A percentile compares a stretch with the other conserved stretches of the same genome.
phyloP scores from a whole-genome alignment of 2,888 invertebrate genomes.

The Eudemis profundana region DNA sequence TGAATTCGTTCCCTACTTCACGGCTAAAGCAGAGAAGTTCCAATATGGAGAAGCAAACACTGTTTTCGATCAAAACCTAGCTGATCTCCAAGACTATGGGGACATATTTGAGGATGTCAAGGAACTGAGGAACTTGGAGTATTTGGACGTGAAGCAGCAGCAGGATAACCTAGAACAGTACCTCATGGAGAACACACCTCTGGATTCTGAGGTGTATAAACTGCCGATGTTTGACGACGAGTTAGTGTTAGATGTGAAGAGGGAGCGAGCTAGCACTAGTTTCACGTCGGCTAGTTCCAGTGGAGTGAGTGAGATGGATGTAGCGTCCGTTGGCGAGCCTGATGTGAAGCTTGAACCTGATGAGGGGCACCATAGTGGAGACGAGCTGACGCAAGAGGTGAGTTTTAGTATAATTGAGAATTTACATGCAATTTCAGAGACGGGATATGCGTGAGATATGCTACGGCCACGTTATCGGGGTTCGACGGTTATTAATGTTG shows the following conservation, averaged over 20 bases:
- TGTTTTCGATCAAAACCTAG: conserved; percentile 84
- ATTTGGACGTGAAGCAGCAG: conserved; percentile 72
- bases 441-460: too few relatives aligned
- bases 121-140: conserved; percentile 72
- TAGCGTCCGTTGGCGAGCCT: conserved; percentile 63
- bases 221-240: conserved; percentile 77
- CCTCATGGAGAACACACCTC: conserved; percentile 75
- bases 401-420: conserved; percentile 51
- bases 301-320: conserved; percentile 81
- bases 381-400: conserved; percentile 83
- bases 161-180: conserved; percentile 75
- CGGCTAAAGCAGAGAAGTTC: conserved; percentile 67
- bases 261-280: conserved; percentile 81
- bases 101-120: conserved; percentile 73
- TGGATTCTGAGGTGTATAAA: conserved; percentile 73
- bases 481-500: too few relatives aligned
- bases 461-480: too few relatives aligned
- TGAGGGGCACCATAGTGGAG: conserved; percentile 78
- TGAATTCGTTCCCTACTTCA: conserved; percentile 76
- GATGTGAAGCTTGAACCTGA: conserved; percentile 77
- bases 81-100: conserved; percentile 84
- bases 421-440: too few relatives aligned
- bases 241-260: conserved; percentile 72
- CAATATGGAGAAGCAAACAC: conserved; percentile 73
- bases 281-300: conserved; percentile 80